Evolutionary conservation across 2,797 vertebrate genomes (phyloP).

Genomic region (Takifugu ocellatus): DNA sequence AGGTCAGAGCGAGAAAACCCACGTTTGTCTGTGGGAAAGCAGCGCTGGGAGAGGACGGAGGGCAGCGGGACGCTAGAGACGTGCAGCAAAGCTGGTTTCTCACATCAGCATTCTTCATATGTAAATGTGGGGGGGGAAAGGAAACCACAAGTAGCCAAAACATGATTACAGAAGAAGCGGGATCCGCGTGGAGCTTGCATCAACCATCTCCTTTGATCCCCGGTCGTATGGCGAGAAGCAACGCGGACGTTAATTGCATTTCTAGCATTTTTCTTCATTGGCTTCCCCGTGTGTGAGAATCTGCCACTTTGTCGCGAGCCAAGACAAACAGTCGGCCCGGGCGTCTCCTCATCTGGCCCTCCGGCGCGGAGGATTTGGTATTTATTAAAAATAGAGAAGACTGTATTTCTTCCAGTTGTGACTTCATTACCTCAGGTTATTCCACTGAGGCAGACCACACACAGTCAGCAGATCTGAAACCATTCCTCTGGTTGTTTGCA

Average conservation of each 20-base stretch:
- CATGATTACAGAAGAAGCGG: too few relatives aligned
- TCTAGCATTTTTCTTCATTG: constrained; percentile 45
- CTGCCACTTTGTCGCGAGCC: constrained; percentile 62
- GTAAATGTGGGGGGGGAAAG: too few relatives aligned
- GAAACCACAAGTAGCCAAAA: too few relatives aligned
- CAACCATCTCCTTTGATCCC: too few relatives aligned
- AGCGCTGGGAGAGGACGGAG: too few relatives aligned
- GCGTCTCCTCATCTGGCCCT: constrained; percentile 63
- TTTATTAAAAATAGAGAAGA: constrained; percentile 79
- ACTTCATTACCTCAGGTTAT: constrained; percentile 69
- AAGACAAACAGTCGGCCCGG: constrained; percentile 58
- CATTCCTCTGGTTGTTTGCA: constrained; percentile 48
- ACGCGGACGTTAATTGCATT: constrained; percentile 23
- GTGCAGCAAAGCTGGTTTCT: too few relatives aligned
- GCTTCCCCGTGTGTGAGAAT: constrained; percentile 45
- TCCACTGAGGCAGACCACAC: constrained; percentile 72
- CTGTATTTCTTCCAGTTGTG: constrained; percentile 72
- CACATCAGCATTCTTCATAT: too few relatives aligned
- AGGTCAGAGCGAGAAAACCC: too few relatives aligned
- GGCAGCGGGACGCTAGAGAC: too few relatives aligned
- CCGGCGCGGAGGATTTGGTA: constrained; percentile 71
- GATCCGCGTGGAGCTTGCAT: too few relatives aligned
- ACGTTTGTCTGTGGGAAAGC: too few relatives aligned
- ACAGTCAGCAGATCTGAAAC: constrained; percentile 59
- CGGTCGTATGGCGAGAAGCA: not conserved